Evolutionary conservation across 2,113 vertebrate species (phyloP).

Genomic region (Paracyprichromis sp.): DNA sequence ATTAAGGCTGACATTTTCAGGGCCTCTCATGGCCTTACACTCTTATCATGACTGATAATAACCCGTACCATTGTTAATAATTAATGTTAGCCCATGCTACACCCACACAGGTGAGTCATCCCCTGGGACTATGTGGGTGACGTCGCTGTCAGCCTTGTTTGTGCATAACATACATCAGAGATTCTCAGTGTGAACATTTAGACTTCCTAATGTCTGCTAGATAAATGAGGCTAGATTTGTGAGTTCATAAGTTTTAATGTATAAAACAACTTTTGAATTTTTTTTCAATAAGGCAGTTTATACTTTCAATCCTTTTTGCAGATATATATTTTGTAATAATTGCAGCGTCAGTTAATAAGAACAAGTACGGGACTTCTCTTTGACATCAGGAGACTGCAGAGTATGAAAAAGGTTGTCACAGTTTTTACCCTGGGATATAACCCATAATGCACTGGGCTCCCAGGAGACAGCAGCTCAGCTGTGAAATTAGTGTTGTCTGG

Average conservation of each 20-base stretch:
- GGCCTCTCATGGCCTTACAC: background rate
- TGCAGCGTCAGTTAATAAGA: background rate
- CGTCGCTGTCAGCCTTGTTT: background rate
- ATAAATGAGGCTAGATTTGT: background rate
- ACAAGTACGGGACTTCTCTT: background rate
- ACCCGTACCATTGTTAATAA: background rate
- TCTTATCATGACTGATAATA: background rate
- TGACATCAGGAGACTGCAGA: slow-evolving; percentile 72
- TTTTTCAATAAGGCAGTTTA: background rate
- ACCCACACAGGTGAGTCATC: background rate
- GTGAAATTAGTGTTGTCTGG: slow-evolving; percentile 72
- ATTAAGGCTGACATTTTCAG: background rate
- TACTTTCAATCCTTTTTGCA: background rate
- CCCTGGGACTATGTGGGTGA: background rate
- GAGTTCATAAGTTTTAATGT: background rate
- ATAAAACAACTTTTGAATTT: background rate
- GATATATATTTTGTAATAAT: background rate
- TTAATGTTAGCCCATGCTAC: background rate
- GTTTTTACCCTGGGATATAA: slow-evolving; percentile 72
- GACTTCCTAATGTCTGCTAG: background rate
- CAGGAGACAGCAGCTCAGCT: slow-evolving; percentile 70
- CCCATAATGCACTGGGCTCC: slow-evolving; percentile 68
- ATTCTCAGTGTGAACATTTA: background rate
- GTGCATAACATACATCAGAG: background rate
- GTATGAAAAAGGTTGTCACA: slow-evolving; percentile 72